Percentiles rank a stretch among this genome's conserved stretches.
These are phyloP conservation scores for Morus bassanus DNA, from an alignment of 2,797 vertebrate genomes.

Conservation along the genomic window DNA sequence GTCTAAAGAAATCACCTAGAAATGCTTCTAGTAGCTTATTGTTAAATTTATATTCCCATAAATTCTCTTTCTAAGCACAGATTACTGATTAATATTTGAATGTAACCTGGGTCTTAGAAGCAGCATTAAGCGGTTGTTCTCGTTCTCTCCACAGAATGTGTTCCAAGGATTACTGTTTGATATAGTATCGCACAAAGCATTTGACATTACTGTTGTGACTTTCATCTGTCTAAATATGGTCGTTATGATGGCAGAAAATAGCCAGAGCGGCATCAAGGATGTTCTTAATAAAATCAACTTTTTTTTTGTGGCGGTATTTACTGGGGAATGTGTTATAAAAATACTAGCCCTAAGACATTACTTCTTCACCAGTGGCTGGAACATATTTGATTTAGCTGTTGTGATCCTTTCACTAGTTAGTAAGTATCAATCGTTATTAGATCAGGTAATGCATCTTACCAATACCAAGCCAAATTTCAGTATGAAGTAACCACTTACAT, in stretches of 20 bases:
- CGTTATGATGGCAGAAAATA: slow-evolving; percentile 90
- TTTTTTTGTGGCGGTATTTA: slow-evolving; percentile 89
- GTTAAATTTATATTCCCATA: not conserved
- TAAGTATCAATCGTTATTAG: slow-evolving; percentile 72
- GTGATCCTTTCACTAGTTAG: slow-evolving; percentile 92
- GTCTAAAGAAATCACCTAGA: not conserved
- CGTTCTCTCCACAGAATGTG: slow-evolving; percentile 76
- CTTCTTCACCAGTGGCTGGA: slow-evolving; percentile 94
- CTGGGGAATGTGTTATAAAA: slow-evolving; percentile 87
- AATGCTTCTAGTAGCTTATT: not conserved
- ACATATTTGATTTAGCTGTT: slow-evolving; percentile 94
- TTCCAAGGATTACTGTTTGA: slow-evolving; percentile 89
- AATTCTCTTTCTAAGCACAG: not conserved
- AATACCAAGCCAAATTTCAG: not conserved
- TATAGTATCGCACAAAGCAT: slow-evolving; percentile 85
- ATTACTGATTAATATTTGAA: not conserved
- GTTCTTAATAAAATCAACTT: slow-evolving; percentile 86
- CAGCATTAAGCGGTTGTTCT: not conserved
- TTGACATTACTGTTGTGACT: slow-evolving; percentile 88
- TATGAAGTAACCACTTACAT: not conserved
- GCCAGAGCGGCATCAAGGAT: not conserved
- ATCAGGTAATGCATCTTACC: not conserved
- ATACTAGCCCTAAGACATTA: slow-evolving; percentile 90
- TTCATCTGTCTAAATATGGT: slow-evolving; percentile 94
- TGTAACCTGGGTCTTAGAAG: not conserved